phyloP scores from a whole-genome alignment of 2,888 invertebrate genomes.

The Noctua pronuba region DNA sequence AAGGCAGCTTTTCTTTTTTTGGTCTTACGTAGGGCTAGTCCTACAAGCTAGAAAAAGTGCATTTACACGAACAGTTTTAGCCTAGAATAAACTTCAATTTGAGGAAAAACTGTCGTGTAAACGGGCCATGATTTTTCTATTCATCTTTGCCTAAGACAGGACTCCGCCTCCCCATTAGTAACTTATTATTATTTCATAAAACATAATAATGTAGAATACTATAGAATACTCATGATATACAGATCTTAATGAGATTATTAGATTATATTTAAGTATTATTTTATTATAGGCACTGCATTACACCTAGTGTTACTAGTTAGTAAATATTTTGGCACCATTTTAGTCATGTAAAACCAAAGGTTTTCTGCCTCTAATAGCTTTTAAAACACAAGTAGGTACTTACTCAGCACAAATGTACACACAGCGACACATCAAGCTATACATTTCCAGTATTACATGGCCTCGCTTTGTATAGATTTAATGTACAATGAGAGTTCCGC shows the following conservation, averaged over 20 bases:
- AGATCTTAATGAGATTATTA: slow-evolving; percentile 71
- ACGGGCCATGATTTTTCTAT: neutral
- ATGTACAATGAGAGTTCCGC: too few relatives aligned
- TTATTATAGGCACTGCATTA: slow-evolving; percentile 65
- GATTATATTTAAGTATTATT: slow-evolving; percentile 48
- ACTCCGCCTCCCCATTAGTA: neutral
- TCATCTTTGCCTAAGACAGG: neutral
- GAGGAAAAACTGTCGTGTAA: neutral
- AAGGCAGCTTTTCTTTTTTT: neutral
- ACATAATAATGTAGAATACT: slow-evolving; percentile 55
- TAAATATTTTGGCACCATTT: slow-evolving; percentile 69
- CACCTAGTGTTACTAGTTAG: slow-evolving; percentile 56
- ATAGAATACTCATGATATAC: slow-evolving; percentile 65
- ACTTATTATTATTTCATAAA: slow-evolving; percentile 38
- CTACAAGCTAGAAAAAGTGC: neutral
- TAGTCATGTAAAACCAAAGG: slow-evolving; percentile 57
- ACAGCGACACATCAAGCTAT: too few relatives aligned
- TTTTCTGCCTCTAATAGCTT: slow-evolving; percentile 62
- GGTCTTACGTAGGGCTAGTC: neutral
- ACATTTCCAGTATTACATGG: too few relatives aligned
- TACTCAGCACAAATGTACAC: neutral
- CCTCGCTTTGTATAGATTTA: too few relatives aligned
- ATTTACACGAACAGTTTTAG: neutral
- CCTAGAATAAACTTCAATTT: neutral
- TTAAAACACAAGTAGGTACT: slow-evolving; percentile 8